Evolutionary conservation across 2,888 invertebrate genomes (phyloP), one percentile per base, ranked within the genome.

Genomic region (Perdita meconis): DNA sequence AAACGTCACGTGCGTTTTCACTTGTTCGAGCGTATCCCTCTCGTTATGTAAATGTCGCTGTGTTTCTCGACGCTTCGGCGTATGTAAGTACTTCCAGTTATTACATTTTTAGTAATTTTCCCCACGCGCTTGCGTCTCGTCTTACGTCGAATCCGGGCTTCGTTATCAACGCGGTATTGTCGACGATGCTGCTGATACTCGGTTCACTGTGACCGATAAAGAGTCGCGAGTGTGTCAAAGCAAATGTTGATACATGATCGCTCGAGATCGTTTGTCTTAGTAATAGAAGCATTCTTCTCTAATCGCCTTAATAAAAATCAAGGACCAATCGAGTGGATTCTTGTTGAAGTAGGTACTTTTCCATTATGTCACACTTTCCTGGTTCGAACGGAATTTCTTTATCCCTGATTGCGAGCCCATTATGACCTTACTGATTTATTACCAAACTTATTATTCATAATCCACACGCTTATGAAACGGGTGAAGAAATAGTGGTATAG

Each of bases 1-100:
- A 24, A 72, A 57, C 47, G 59, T 80, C 68, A 69, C 69, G 65
- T 69, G 74, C 60, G 69, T 78, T 81, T 64, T 82, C 69, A 68
- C 68, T 69, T 69, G 61, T 38, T 65, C 66, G 63, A 81, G 36
- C 34, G 51, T 63, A 56, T 22, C 22, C 6, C 47, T 65, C 30
- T 71, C 16, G 72, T 80, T 80, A 66, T 70, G 53, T 69, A 80
- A 77, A 82, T 73, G 30, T 38, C 59, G 40, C 69, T 63, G 13
- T 63, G 36, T 71, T 44, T 59, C 47, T 16, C 55, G 59, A 19
- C 60, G 38, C 26, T 44, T 50, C 6, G 50, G n/a, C n/a, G n/a
- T n/a, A n/a, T n/a, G n/a, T n/a, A 19, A 55, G 16, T 59, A 19
- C 5, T 12, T 60, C 16, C 34, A 5, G 6, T 22, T 16, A 19